Evolutionary conservation across 2,797 vertebrate species (phyloP).

Genomic region (Acrossocheilus fasciatus): DNA sequence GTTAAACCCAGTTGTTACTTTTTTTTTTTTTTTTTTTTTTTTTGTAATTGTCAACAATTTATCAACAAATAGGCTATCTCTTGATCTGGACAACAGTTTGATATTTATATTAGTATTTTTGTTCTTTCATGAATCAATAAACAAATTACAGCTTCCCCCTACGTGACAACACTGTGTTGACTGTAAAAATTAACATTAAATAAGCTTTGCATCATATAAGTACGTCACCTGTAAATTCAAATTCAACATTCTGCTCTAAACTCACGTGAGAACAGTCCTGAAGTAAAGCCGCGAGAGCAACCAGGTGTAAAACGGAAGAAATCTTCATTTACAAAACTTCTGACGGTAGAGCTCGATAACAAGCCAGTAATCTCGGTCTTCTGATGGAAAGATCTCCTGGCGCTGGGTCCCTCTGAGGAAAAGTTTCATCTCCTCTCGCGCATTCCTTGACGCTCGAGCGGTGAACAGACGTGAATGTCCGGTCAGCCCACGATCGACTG

Average conservation of each 20-base stretch:
- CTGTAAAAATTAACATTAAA: not conserved
- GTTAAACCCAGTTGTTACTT: not conserved
- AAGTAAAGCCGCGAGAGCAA: conserved; percentile 39
- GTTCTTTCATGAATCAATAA: not conserved
- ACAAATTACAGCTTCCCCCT: not conserved
- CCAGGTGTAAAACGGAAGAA: not conserved
- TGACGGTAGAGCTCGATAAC: not conserved
- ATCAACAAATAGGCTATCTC: not conserved
- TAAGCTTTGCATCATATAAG: no score
- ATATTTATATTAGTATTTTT: not conserved
- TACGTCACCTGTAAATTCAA: not conserved
- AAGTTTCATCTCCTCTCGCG: not conserved
- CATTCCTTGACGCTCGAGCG: conserved; percentile 8
- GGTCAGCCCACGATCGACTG: not conserved
- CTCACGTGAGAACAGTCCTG: conserved; percentile 49
- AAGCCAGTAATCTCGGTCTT: not conserved
- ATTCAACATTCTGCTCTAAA: conserved; percentile 2
- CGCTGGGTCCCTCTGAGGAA: conserved; percentile 10
- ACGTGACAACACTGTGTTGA: not conserved
- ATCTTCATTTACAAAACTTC: conserved; percentile 49
- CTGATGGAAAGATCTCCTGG: not conserved
- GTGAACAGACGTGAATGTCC: not conserved
- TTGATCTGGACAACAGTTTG: not conserved
- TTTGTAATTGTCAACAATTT: not conserved
- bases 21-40: not conserved